phyloP scores from a whole-genome alignment of 1,140 invertebrate genomes.

The Dufourea novaeangliae region DNA sequence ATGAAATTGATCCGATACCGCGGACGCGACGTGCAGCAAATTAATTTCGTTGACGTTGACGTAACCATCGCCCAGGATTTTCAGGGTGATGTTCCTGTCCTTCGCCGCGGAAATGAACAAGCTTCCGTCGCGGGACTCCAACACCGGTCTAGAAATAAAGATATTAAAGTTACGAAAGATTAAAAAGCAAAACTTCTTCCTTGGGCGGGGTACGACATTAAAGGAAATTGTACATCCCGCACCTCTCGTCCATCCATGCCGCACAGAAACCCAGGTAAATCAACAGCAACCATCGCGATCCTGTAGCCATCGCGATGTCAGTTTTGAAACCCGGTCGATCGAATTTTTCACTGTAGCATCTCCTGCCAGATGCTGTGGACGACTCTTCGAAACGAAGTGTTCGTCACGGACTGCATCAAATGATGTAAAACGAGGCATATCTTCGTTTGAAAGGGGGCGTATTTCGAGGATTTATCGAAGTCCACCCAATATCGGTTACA shows the following conservation, averaged over 20 bases:
- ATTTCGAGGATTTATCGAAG: conserved; percentile 61
- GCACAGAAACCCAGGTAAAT: conserved; percentile 48
- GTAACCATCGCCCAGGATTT: conserved; percentile 83
- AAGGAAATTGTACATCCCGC: conserved; percentile 19
- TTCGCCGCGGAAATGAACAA: conserved; percentile 84
- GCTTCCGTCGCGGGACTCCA: conserved; percentile 85
- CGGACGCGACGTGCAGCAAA: conserved; percentile 80
- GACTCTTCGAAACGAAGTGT: neutral
- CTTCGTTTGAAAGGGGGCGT: conserved; percentile 61
- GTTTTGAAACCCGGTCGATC: conserved; percentile 4
- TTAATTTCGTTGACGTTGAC: conserved; percentile 84
- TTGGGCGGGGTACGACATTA: neutral
- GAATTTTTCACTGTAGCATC: conserved; percentile 52
- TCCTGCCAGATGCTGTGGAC: neutral
- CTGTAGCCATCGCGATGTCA: conserved; percentile 37
- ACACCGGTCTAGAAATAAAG: conserved; percentile 81
- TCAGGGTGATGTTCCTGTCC: conserved; percentile 86
- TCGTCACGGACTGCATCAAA: conserved; percentile 41
- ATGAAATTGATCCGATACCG: conserved; percentile 71
- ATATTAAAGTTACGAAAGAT: conserved; percentile 22
- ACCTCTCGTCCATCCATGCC: conserved; percentile 72
- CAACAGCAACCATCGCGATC: conserved; percentile 57
- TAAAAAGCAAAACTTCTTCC: neutral
- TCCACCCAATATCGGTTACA: conserved; percentile 70
- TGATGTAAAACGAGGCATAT: conserved; percentile 14